phyloP scores from a whole-genome alignment of 1,140 invertebrate genomes.

The Brachystomella parvula region DNA sequence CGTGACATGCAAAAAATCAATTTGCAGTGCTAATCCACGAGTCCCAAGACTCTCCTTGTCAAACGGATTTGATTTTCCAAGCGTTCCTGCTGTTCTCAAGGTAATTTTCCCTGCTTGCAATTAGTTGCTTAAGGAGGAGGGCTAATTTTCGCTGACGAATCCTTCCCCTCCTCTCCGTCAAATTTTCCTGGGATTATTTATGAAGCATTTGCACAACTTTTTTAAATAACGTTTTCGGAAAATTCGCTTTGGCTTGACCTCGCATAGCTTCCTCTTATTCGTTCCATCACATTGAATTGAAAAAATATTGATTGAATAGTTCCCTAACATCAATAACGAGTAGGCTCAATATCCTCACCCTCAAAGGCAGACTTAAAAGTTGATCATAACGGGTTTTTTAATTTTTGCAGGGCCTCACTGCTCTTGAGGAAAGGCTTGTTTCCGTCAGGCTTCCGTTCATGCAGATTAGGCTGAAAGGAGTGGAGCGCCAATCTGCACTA shows the following conservation, averaged over 20 bases:
- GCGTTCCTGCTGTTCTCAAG: slow-evolving; percentile 16
- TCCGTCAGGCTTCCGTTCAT: slow-evolving; percentile 28
- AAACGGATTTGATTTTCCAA: slow-evolving; percentile 25
- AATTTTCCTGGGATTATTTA: too few relatives aligned
- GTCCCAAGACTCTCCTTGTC: slow-evolving; percentile 19
- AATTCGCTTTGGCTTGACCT: not conserved
- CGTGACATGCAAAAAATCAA: not conserved
- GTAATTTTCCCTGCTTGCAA: too few relatives aligned
- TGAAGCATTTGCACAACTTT: not conserved
- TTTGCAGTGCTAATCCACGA: not conserved
- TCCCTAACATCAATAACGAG: too few relatives aligned
- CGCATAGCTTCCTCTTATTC: not conserved
- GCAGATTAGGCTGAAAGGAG: slow-evolving; percentile 22
- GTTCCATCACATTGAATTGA: not conserved
- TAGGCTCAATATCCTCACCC: too few relatives aligned
- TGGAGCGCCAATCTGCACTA: slow-evolving; percentile 16
- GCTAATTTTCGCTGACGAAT: too few relatives aligned
- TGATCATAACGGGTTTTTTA: too few relatives aligned
- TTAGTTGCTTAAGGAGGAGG: too few relatives aligned
- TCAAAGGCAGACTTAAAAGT: too few relatives aligned
- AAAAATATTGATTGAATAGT: not conserved
- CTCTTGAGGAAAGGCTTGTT: slow-evolving; percentile 20
- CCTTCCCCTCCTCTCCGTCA: too few relatives aligned
- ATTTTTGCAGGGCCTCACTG: slow-evolving; percentile 3
- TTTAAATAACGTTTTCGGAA: not conserved